These are phyloP conservation scores for Enteromius paludinosus DNA, from an alignment of 2,797 vertebrate genomes.

Conservation along the genomic window DNA sequence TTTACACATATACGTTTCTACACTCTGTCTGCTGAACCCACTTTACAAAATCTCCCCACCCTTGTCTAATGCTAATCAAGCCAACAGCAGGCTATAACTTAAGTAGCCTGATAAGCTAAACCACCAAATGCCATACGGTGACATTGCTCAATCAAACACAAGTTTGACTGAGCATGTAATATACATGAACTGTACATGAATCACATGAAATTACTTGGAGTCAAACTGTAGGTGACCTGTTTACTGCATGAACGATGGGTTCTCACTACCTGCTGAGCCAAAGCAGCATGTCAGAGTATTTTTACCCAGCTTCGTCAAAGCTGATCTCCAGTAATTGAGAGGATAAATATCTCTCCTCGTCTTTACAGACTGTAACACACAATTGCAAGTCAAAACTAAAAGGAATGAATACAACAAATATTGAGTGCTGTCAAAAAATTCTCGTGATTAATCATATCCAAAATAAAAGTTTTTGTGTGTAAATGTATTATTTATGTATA, in stretches of 20 bases:
- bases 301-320: constrained; percentile 70
- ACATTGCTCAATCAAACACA: neutral
- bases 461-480: too few species aligned
- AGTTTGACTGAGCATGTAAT: constrained; percentile 1
- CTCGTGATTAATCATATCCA: too few species aligned
- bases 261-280: constrained; percentile 28
- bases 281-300: constrained; percentile 62
- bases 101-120: constrained; percentile 38
- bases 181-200: neutral
- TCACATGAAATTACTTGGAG: constrained; percentile 10
- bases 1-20: constrained; percentile 45
- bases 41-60: constrained; percentile 39
- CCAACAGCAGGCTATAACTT: constrained; percentile 39
- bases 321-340: constrained; percentile 72
- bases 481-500: too few species aligned
- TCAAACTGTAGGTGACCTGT: constrained; percentile 29
- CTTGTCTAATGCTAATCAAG: constrained; percentile 53
- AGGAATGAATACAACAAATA: neutral
- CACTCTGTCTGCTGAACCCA: constrained; percentile 30
- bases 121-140: constrained; percentile 5
- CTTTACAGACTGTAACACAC: constrained; percentile 12
- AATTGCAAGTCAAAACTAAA: constrained; percentile 16
- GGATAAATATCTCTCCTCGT: constrained; percentile 61
- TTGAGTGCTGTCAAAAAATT: too few species aligned
- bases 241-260: constrained; percentile 14